Evolutionary conservation across 2,888 invertebrate species (phyloP).

Genomic region (Pecten maximus): DNA sequence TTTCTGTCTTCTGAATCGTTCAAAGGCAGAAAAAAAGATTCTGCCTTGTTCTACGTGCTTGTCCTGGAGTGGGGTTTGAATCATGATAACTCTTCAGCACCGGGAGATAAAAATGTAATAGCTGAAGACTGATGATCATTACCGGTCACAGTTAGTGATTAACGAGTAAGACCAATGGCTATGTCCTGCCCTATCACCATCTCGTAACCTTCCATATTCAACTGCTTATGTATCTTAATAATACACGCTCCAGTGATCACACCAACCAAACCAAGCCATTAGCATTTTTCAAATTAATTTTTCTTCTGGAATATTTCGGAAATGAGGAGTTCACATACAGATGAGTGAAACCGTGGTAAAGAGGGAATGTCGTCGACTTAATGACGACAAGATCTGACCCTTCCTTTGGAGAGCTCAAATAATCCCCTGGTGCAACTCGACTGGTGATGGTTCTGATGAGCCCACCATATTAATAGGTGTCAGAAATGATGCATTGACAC

Average conservation of each 20-base stretch:
- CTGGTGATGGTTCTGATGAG: neutral
- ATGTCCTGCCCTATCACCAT: constrained; percentile 9
- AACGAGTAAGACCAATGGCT: neutral
- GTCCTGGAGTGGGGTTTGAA: constrained; percentile 29
- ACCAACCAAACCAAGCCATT: constrained; percentile 5
- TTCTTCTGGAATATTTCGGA: constrained; percentile 64
- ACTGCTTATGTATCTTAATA: constrained; percentile 23
- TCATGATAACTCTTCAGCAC: constrained; percentile 15
- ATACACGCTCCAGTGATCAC: neutral
- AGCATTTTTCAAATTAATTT: constrained; percentile 53
- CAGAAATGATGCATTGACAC: constrained; percentile 18
- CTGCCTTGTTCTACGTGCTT: neutral
- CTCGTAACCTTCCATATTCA: constrained; percentile 14
- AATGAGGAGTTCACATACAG: constrained; percentile 54
- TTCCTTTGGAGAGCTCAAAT: neutral
- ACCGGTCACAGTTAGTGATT: constrained; percentile 11
- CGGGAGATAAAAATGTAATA: constrained; percentile 25
- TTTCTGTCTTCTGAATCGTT: neutral
- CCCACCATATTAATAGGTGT: constrained; percentile 25
- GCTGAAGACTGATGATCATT: constrained; percentile 27
- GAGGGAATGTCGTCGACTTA: constrained; percentile 2
- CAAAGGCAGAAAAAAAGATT: constrained; percentile 17
- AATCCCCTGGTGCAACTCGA: neutral
- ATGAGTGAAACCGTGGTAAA: neutral
- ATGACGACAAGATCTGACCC: constrained; percentile 20